A percentile compares a stretch with the other conserved stretches of the same genome.
Evolutionary conservation across 2,113 vertebrate species (phyloP).

Genomic region (Thryonomys swinderianus): DNA sequence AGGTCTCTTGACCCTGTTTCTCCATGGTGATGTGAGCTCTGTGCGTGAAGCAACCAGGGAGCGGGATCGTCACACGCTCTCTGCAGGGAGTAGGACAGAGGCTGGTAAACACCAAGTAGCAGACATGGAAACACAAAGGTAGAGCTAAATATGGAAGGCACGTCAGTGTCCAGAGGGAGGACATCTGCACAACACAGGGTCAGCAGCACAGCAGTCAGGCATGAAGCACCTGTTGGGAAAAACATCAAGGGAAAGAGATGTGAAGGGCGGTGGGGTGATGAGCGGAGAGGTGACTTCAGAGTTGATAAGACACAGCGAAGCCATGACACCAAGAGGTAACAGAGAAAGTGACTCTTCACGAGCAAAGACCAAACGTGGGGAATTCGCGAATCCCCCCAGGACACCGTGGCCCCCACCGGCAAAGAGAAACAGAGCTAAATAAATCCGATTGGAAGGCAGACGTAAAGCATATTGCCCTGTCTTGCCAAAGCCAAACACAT

Average conservation of each 20-base stretch:
- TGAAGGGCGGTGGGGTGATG: conserved; percentile 45
- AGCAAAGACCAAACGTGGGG: not conserved
- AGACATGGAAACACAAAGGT: conserved; percentile 39
- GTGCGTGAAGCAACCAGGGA: not conserved
- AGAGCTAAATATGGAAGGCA: conserved; percentile 49
- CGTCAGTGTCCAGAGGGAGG: not conserved
- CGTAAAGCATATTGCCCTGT: not conserved
- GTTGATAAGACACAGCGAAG: not conserved
- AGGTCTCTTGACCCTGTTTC: not conserved
- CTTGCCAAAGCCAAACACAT: not conserved
- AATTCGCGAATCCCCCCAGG: not conserved
- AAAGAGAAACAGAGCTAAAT: not conserved
- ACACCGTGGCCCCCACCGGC: not conserved
- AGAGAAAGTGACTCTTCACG: not conserved
- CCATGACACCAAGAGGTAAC: not conserved
- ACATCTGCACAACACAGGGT: not conserved
- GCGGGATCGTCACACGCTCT: not conserved
- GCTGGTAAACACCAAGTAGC: not conserved
- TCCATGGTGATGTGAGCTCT: not conserved
- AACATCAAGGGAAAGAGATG: not conserved
- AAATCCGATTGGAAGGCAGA: not conserved
- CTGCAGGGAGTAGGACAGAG: not conserved
- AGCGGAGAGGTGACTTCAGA: not conserved
- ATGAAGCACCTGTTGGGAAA: conserved; percentile 56
- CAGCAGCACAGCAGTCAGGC: not conserved